These are phyloP conservation scores for Megalops cyprinoides DNA, from an alignment of 2,797 vertebrate species.

Conservation along the genomic window DNA sequence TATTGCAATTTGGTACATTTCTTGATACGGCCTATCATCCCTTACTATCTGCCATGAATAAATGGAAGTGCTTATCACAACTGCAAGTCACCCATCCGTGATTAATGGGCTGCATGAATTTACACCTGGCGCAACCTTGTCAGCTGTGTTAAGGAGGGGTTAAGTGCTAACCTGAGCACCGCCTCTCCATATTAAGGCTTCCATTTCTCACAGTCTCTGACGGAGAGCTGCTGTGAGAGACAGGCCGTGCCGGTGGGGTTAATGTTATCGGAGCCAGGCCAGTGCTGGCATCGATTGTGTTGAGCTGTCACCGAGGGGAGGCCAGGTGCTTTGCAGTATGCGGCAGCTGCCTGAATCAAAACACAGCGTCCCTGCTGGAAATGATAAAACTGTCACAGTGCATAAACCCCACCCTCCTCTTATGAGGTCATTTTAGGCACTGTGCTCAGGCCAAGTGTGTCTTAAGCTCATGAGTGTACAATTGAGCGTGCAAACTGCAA, in stretches of 20 bases:
- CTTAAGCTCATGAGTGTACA: not conserved
- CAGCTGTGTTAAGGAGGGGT: not conserved
- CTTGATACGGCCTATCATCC: not conserved
- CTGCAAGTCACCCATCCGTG: not conserved
- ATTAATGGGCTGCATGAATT: not conserved
- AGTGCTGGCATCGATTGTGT: slow-evolving; percentile 29
- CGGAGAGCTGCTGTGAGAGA: slow-evolving; percentile 23
- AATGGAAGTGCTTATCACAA: not conserved
- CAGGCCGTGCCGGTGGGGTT: not conserved
- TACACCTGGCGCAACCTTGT: not conserved
- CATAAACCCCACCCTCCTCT: not conserved
- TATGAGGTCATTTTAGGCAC: not conserved
- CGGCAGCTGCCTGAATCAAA: slow-evolving; percentile 25
- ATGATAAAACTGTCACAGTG: not conserved
- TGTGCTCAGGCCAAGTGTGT: not conserved
- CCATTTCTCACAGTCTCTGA: not conserved
- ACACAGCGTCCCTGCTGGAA: slow-evolving; percentile 1
- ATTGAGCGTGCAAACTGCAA: not conserved
- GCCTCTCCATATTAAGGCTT: slow-evolving; percentile 17
- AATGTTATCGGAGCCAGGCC: slow-evolving; percentile 29
- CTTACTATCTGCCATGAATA: not conserved
- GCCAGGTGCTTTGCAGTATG: not conserved
- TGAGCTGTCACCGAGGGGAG: slow-evolving; percentile 36
- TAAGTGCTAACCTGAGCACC: slow-evolving; percentile 22
- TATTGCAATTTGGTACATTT: not conserved